Evolutionary conservation across 2,797 vertebrate species (phyloP), one percentile per base, ranked within the genome.

Genomic region (Chelmon rostratus): DNA sequence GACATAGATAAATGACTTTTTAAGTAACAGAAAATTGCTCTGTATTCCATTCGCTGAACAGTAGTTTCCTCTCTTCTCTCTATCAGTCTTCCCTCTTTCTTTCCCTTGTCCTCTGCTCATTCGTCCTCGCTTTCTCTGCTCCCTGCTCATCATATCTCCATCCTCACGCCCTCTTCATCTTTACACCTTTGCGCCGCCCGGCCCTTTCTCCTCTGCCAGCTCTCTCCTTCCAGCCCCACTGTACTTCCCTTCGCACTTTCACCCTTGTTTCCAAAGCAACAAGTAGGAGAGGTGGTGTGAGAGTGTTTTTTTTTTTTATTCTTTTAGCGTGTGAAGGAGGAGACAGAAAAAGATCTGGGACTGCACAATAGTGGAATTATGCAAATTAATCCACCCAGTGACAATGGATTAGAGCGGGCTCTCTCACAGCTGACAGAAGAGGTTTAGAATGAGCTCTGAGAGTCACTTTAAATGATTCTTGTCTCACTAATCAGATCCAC

Each of bases 1-100:
- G 90, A 93, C 92, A 90, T 89, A 92, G 95, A 95, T 94, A 94
- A 93, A 95, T 94, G 59, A 92, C 94, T 93, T 93, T 95, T 94
- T 94, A 94, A 95, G 92, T 90, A 92, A 94, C 88, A 93, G 91
- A 94, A 95, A 94, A 95, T 95, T 92, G 93, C 92, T 90, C 90
- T 74, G 87, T 89, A 90, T 94, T 92, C 86, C 87, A 90, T 92
- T 90, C 88, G 84, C 77, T 92, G 86, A 91, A 89, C 88, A 84
- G 86, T 85, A 74, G 91, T 92, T 93, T 91, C 90, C 85, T 84
- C 76, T 79, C 72, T 50, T 88, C 87, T 82, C 79, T 86, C 78
- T 68, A 70, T 88, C 83, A 58, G 81, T 83, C 78, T 82, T 76
- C 61, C 15, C 49, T 73, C 76, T 84, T 70, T 88, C 80, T 76